A percentile compares a stretch with the other conserved stretches of the same genome.
These are phyloP conservation scores for Hylia prasina DNA, from an alignment of 2,113 vertebrate genomes.

Conservation along the genomic window DNA sequence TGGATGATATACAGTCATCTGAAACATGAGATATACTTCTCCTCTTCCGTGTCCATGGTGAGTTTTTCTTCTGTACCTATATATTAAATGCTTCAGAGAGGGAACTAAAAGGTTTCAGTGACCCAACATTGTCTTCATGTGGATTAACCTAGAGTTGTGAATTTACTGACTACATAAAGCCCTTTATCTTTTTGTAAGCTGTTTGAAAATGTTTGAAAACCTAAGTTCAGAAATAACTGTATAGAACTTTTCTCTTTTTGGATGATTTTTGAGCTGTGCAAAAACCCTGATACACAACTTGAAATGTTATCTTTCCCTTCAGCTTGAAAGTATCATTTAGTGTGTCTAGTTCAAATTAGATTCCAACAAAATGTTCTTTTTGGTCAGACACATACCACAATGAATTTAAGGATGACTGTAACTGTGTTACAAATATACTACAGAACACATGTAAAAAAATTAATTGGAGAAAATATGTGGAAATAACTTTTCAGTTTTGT, in stretches of 20 bases:
- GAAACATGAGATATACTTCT: slow-evolving; percentile 2
- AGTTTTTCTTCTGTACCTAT: not conserved
- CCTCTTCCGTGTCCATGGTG: slow-evolving; percentile 30
- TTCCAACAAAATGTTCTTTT: not conserved
- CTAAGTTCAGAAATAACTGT: not conserved
- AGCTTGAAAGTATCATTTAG: not conserved
- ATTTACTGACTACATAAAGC: not conserved
- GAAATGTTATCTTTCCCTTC: not conserved
- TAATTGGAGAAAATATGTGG: not conserved
- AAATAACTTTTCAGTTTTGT: not conserved
- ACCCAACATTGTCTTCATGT: accelerated
- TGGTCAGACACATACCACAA: not conserved
- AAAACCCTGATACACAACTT: not conserved
- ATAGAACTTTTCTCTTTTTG: not conserved
- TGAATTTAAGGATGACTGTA: not conserved
- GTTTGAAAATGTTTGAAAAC: not conserved
- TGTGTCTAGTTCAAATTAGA: not conserved
- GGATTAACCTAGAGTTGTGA: not conserved
- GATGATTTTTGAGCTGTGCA: not conserved
- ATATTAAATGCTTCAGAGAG: not conserved
- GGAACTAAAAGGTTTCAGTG: not conserved
- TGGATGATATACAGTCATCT: not conserved
- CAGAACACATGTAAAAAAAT: not conserved
- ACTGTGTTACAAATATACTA: not conserved
- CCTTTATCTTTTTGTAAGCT: not conserved